These are phyloP conservation scores for Zoanthus sociatus DNA, from an alignment of 92 coral and sea anemone species.

Conservation along the genomic window DNA sequence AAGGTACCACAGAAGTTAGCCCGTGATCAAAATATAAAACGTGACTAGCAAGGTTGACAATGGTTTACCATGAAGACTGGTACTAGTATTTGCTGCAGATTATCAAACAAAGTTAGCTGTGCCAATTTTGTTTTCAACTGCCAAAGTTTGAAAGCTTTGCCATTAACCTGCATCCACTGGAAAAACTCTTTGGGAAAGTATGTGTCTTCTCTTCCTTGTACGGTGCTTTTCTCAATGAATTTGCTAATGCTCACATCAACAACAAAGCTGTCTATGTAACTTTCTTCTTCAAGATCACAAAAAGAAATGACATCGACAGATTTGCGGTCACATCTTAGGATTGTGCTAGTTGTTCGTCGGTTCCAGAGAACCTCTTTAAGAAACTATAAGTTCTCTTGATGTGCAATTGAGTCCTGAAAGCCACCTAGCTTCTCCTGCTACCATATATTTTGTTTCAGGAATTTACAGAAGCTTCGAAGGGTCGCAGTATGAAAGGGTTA, in stretches of 20 bases:
- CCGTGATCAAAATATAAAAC: slow-evolving; percentile 64
- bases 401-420: slow-evolving; percentile 21
- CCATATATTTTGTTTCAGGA: slow-evolving; percentile 30
- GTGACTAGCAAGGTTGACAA: slow-evolving; percentile 33
- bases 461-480: slow-evolving; percentile 54
- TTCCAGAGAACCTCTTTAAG: slow-evolving; percentile 50
- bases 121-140: slow-evolving; percentile 5
- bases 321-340: slow-evolving; percentile 45
- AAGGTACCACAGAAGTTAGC: slow-evolving; percentile 39
- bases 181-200: slow-evolving; percentile 58
- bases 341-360: slow-evolving; percentile 21
- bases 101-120: background rate
- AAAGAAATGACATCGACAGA: slow-evolving; percentile 54
- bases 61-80: slow-evolving; percentile 63
- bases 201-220: slow-evolving; percentile 5
- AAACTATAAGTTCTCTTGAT: background rate
- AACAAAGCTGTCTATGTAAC: slow-evolving; percentile 61
- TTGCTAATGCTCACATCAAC: slow-evolving; percentile 52
- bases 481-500: background rate
- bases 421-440: slow-evolving; percentile 59
- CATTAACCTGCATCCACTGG: slow-evolving; percentile 55
- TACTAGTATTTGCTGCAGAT: slow-evolving; percentile 32
- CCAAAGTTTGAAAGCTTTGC: slow-evolving; percentile 45
- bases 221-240: slow-evolving; percentile 37
- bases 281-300: slow-evolving; percentile 53